Conservation (phyloP, 2,888 invertebrate species). For the Sycophila texana region DNA sequence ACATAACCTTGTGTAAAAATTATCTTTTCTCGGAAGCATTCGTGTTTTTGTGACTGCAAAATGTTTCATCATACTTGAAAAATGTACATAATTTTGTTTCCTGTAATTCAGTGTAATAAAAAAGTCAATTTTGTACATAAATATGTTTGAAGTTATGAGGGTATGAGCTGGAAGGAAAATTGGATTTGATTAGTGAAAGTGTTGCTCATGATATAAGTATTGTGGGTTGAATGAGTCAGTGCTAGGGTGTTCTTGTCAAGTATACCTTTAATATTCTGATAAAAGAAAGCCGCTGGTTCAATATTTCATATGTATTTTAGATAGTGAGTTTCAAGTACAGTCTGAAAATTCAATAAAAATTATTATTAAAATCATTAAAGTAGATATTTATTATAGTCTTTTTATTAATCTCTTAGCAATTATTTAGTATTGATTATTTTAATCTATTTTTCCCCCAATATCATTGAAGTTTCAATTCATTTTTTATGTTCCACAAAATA, state of each 20-base stretch:
- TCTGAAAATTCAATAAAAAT: too few relatives aligned
- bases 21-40: slow-evolving; percentile 1
- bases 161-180: slow-evolving; percentile 26
- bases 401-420: slow-evolving; percentile 19
- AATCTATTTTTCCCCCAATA: slow-evolving; percentile 6
- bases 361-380: too few relatives aligned
- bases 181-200: slow-evolving; percentile 44
- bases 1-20: slow-evolving; percentile 29
- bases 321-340: too few relatives aligned
- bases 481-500: not conserved
- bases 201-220: slow-evolving; percentile 37
- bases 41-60: too few relatives aligned
- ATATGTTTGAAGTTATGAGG: not conserved
- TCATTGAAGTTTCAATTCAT: slow-evolving; percentile 8
- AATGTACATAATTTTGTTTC: not conserved
- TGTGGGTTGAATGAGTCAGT: slow-evolving; percentile 51
- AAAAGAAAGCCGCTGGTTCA: slow-evolving; percentile 16
- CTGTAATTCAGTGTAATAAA: not conserved
- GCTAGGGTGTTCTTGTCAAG: slow-evolving; percentile 34
- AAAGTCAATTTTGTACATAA: not conserved
- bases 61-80: not conserved
- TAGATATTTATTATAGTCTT: slow-evolving; percentile 2
- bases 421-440: slow-evolving; percentile 30
- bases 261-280: slow-evolving; percentile 47
- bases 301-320: too few relatives aligned